These are phyloP conservation scores for Cheilosia variabilis DNA, from an alignment of 2,888 invertebrate species.

Conservation along the genomic window DNA sequence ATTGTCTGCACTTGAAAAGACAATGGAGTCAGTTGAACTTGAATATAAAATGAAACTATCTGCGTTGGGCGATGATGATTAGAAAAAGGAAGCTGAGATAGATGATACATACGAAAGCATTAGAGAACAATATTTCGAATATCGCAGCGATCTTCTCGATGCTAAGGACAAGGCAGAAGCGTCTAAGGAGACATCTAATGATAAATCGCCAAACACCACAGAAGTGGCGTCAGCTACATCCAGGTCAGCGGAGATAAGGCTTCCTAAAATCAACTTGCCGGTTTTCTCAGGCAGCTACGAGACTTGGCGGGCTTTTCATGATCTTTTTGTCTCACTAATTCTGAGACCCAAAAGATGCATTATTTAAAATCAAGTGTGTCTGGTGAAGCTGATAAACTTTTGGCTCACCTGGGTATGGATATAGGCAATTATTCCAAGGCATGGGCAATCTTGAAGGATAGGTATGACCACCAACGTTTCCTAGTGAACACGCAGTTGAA, in stretches of 20 bases:
- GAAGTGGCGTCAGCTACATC: not conserved
- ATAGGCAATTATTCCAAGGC: not conserved
- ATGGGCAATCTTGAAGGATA: not conserved
- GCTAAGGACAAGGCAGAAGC: not conserved
- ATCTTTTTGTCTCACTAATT: constrained; percentile 8
- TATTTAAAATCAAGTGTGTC: constrained; percentile 19
- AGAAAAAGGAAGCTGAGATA: not conserved
- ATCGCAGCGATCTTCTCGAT: constrained; percentile 4
- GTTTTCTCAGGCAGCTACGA: constrained; percentile 14
- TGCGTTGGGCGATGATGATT: not conserved
- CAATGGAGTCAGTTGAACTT: not conserved
- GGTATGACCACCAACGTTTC: not conserved
- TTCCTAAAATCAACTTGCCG: constrained; percentile 21
- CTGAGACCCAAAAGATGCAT: constrained; percentile 4
- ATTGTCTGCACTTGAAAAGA: not conserved
- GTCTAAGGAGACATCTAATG: not conserved
- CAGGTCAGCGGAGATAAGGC: not conserved
- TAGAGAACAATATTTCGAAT: not conserved
- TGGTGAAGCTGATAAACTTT: constrained; percentile 8
- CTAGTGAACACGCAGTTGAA: not conserved
- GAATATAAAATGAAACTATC: not conserved
- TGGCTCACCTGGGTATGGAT: constrained; percentile 9
- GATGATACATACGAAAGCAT: not conserved
- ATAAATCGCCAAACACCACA: not conserved
- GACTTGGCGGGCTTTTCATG: constrained; percentile 4